phyloP scores from a whole-genome alignment of 2,113 vertebrate species.

The Nettapus auritus region DNA sequence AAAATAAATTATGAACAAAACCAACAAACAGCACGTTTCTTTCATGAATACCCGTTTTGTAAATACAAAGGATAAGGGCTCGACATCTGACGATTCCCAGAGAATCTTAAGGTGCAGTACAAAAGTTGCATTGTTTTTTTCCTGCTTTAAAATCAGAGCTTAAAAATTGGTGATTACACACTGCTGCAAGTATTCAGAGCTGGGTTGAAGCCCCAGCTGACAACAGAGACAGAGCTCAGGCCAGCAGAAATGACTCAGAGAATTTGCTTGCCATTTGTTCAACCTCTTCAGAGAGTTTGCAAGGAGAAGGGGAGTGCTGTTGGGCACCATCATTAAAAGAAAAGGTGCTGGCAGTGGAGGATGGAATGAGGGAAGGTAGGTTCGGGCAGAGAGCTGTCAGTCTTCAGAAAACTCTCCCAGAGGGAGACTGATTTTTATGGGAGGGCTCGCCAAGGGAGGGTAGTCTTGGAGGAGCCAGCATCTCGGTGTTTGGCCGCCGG shows the following conservation, averaged over 20 bases:
- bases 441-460: background rate
- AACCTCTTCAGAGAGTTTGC: background rate
- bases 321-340: background rate
- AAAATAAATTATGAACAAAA: slow-evolving; percentile 24
- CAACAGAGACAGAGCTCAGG: background rate
- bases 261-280: background rate
- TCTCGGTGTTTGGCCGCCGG: background rate
- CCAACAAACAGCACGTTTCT: background rate
- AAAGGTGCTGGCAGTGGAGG: background rate
- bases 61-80: background rate
- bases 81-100: background rate
- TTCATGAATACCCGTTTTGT: background rate
- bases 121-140: background rate
- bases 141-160: background rate
- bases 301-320: background rate
- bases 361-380: background rate
- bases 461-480: background rate
- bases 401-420: background rate
- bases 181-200: background rate
- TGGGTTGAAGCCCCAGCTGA: background rate
- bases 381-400: background rate
- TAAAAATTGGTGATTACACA: background rate
- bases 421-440: background rate
- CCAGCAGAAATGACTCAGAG: background rate
- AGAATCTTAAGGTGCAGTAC: background rate